phyloP scores from a whole-genome alignment of 2,797 vertebrate genomes.

The Cottoperca gobio region DNA sequence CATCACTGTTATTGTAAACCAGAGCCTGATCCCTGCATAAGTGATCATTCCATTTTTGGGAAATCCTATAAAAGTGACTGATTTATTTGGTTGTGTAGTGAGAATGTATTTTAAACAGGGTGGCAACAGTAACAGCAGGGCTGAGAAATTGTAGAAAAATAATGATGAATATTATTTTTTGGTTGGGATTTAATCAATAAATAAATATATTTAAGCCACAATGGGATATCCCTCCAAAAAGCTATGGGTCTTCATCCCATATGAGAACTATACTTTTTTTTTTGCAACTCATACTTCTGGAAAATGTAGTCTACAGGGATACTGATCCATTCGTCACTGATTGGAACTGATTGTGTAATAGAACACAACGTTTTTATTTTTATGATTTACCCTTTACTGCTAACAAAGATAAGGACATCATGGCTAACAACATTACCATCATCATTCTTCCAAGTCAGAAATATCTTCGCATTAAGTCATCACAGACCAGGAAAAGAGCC shows the following conservation, averaged over 20 bases:
- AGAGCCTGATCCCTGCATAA: slow-evolving; percentile 50
- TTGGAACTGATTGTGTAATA: neutral
- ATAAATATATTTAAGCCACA: neutral
- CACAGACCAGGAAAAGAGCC: slow-evolving; percentile 12
- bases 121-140: slow-evolving; percentile 1
- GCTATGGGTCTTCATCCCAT: neutral
- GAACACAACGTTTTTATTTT: neutral
- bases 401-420: slow-evolving; percentile 10
- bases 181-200: neutral
- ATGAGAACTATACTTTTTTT: neutral
- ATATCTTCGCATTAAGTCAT: slow-evolving; percentile 19
- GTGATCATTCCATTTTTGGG: slow-evolving; percentile 61
- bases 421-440: neutral
- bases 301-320: neutral
- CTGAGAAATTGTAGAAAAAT: slow-evolving; percentile 10
- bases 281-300: neutral
- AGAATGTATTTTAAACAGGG: slow-evolving; percentile 20
- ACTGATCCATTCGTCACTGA: neutral
- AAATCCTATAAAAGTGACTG: slow-evolving; percentile 59
- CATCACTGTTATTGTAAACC: slow-evolving; percentile 42
- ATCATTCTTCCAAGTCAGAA: slow-evolving; percentile 14
- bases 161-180: neutral
- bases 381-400: neutral
- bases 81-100: slow-evolving; percentile 43
- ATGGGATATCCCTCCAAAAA: neutral